Evolutionary conservation across 2,113 vertebrate species (phyloP).

Genomic region (Chamaetylas fuelleborni): DNA sequence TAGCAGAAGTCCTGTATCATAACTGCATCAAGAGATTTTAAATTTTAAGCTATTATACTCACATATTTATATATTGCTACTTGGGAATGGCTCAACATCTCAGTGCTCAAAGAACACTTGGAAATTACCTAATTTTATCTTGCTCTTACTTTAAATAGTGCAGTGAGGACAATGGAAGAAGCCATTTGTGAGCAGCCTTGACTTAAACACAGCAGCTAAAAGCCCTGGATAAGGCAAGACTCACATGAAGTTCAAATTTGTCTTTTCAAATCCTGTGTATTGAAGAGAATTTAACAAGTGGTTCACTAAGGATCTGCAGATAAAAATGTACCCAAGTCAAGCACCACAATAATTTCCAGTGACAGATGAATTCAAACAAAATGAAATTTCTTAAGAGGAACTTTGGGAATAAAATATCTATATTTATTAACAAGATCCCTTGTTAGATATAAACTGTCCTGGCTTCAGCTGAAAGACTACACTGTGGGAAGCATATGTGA

Average conservation of each 20-base stretch:
- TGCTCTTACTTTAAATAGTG: neutral
- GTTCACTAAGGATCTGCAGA: neutral
- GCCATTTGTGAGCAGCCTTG: neutral
- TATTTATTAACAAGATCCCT: neutral
- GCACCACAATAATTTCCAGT: neutral
- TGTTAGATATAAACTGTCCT: neutral
- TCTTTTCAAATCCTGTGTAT: neutral
- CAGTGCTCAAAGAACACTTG: neutral
- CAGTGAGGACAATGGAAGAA: neutral
- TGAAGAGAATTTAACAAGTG: neutral
- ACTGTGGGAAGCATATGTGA: rapidly evolving
- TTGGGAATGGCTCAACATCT: neutral
- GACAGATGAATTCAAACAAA: neutral
- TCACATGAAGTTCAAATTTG: neutral
- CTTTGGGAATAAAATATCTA: neutral
- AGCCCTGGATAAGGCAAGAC: neutral
- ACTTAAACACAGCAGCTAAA: neutral
- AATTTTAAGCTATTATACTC: neutral
- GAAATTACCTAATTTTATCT: neutral
- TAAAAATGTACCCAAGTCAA: neutral
- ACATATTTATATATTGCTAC: neutral
- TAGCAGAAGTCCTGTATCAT: neutral
- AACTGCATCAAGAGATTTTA: neutral
- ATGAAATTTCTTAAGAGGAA: neutral
- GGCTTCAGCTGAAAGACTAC: neutral